A percentile compares a stretch with the other conserved stretches of the same genome.
Evolutionary conservation across 1,140 invertebrate species (phyloP).

Genomic region (Tetragonula clypearis): DNA sequence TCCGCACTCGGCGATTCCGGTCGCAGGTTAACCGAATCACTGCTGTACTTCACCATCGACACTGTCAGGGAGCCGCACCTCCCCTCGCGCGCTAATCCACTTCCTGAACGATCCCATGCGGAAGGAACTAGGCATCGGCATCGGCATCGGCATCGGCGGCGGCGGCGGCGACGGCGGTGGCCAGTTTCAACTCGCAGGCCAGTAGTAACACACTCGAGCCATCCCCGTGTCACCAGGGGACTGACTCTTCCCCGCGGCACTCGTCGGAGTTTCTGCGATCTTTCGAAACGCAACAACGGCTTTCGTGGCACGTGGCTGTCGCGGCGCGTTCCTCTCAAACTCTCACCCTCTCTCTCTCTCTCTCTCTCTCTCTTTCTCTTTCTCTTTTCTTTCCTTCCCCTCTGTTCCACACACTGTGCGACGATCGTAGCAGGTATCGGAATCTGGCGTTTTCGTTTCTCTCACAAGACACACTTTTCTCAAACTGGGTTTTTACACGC

Average conservation of each 20-base stretch:
- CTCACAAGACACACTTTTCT: constrained; percentile 35
- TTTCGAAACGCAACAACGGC: background rate
- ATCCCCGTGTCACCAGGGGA: constrained; percentile 13
- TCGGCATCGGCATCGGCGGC: background rate
- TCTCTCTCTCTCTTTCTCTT: too few species aligned
- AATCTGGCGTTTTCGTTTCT: background rate
- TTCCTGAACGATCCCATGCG: constrained; percentile 68
- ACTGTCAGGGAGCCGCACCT: constrained; percentile 66
- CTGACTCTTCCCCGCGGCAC: background rate
- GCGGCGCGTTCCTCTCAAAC: background rate
- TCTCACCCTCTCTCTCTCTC: too few species aligned
- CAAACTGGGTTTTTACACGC: background rate
- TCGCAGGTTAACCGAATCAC: constrained; percentile 18
- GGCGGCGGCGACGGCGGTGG: background rate
- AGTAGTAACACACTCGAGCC: constrained; percentile 60
- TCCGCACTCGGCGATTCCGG: constrained; percentile 33
- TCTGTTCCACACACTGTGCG: background rate
- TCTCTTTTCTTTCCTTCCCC: too few species aligned
- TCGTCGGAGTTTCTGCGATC: constrained; percentile 23
- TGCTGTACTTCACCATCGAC: constrained; percentile 53
- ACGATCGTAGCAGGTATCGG: background rate
- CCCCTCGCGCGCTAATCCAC: constrained; percentile 67
- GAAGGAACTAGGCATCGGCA: constrained; percentile 6
- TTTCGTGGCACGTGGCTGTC: constrained; percentile 24
- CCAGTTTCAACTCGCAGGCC: constrained; percentile 51